phyloP scores from a whole-genome alignment of 2,888 invertebrate species.

The Phalangium opilio region DNA sequence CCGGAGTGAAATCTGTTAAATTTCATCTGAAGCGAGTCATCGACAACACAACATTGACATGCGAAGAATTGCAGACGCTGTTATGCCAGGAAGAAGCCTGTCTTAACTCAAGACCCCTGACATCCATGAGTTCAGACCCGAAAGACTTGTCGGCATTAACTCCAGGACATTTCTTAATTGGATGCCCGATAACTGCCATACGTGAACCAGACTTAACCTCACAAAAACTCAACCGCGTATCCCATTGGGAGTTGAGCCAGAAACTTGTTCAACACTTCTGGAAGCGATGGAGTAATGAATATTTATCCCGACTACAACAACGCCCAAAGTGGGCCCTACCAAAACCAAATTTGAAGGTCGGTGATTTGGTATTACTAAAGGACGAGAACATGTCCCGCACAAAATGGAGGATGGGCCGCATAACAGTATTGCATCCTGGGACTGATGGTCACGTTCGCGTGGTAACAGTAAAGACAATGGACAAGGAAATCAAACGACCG shows the following conservation, averaged over 20 bases:
- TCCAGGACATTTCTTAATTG: constrained; percentile 26
- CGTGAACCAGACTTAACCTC: constrained; percentile 21
- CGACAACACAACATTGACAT: constrained; percentile 21
- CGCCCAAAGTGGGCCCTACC: constrained; percentile 19
- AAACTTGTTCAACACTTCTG: no score
- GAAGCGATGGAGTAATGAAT: constrained; percentile 21
- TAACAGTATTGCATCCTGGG: neutral
- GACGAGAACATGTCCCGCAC: neutral
- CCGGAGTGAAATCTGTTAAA: no score
- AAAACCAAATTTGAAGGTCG: constrained; percentile 20
- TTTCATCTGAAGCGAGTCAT: no score
- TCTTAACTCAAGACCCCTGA: constrained; percentile 25
- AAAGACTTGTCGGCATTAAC: constrained; percentile 22
- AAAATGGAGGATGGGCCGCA: no score
- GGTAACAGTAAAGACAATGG: neutral
- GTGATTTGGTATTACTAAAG: constrained; percentile 5
- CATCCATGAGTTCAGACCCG: constrained; percentile 20
- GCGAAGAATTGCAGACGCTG: constrained; percentile 28
- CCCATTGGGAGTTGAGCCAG: constrained; percentile 26
- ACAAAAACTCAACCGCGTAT: constrained; percentile 13
- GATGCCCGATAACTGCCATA: constrained; percentile 16
- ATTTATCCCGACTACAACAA: constrained; percentile 23
- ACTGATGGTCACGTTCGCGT: no score
- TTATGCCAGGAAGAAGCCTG: no score
- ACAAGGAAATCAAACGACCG: neutral